Evolutionary conservation across 37 sponge, comb jelly and placozoan genomes (phyloP), one percentile per base, ranked within the genome.

Genomic region (Tethya wilhelma): DNA sequence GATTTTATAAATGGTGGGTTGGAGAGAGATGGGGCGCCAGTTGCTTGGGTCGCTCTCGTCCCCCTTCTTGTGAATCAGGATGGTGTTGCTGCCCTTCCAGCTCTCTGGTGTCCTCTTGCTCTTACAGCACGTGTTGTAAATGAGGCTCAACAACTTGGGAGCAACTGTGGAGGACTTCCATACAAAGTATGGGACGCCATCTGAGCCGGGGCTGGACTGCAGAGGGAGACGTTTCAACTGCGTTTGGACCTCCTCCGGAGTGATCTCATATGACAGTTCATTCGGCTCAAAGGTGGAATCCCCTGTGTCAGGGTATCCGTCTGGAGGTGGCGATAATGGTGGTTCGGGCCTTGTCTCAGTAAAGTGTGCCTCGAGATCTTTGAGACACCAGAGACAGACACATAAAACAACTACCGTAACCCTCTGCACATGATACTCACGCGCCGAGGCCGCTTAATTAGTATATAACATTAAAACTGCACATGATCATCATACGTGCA

Each of bases 1-100:
- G 17, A 78, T 22, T 37, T 89, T 89, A 68, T 89, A 89, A 0
- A 82, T 49, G 33, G 83, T 82, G 0, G 29, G 40, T 25, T 88
- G 89, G 5, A 88, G 79, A 0, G 55, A 62, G 62, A 82, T 82
- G 1, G 89, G 89, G 37, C 89, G 8, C 89, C 83, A 88, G 67
- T 77, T 88, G 42, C 31, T 44, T 5, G 60, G 68, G 22, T 5
- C 8, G 0, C 4, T 1, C 2, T 19, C 30, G 25, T 77, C 84
- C 2, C 76, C 87, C 49, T 67, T 73, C 74, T 87, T 87, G 62
- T 80, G 53, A 70, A 80, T 56, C 1, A 87, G 56, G 60, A 87
- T 74, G 46, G 82, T 80, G 45, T 31, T 63, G 41, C 82, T 75
- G 28, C 41, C 20, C 38, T 87, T 87, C 81, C 88, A 87, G 0